Percentiles rank a stretch among this genome's conserved stretches.
phyloP scores from a whole-genome alignment of 1,140 invertebrate species.

The Macrocentrus cingulum region DNA sequence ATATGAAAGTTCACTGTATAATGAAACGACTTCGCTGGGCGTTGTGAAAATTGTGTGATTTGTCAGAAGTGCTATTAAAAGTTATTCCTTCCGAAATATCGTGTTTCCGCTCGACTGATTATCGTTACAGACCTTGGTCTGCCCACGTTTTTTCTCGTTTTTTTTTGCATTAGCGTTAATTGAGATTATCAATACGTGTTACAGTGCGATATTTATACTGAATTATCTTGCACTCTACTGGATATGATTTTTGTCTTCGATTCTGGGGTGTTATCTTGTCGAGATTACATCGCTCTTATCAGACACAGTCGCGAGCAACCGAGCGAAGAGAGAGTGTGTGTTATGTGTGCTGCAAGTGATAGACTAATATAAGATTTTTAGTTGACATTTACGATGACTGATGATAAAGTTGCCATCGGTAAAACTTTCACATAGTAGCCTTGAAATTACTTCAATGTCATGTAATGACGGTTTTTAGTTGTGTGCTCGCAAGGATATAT shows the following conservation, averaged over 20 bases:
- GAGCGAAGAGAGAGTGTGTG: background rate
- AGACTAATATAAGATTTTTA: background rate
- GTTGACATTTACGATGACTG: background rate
- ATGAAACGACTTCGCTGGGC: no score
- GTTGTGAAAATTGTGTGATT: no score
- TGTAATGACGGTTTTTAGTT: background rate
- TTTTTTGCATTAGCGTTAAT: slow-evolving; percentile 20
- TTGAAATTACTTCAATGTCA: slow-evolving; percentile 9
- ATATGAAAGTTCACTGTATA: no score
- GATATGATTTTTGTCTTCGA: background rate
- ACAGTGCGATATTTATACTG: slow-evolving; percentile 6
- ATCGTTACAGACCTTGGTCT: slow-evolving; percentile 5
- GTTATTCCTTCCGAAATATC: background rate
- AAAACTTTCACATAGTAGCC: slow-evolving; percentile 1
- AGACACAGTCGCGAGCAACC: background rate
- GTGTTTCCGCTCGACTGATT: slow-evolving; percentile 16
- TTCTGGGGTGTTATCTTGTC: background rate
- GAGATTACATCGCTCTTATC: slow-evolving; percentile 18
- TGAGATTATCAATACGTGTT: slow-evolving; percentile 14
- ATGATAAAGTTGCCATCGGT: background rate
- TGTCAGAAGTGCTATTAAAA: background rate
- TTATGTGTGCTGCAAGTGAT: background rate
- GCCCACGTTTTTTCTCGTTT: background rate
- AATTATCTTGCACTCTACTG: slow-evolving; percentile 18
- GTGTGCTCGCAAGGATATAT: no score